Percentiles rank a stretch among this genome's conserved stretches.
Evolutionary conservation across 1,140 invertebrate genomes (phyloP).

Genomic region (Ceratina japonica): DNA sequence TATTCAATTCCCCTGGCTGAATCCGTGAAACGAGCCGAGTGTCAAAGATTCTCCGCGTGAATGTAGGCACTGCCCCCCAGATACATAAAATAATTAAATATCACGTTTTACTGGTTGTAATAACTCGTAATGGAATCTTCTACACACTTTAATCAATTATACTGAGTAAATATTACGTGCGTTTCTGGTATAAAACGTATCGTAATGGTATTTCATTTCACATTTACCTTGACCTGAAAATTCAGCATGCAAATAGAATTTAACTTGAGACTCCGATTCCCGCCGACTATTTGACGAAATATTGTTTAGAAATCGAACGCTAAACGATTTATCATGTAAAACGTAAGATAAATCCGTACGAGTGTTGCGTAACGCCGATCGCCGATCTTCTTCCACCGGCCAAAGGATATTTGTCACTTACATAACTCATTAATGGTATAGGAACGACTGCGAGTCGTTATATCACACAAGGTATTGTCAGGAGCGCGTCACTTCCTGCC

Average conservation of each 20-base stretch:
- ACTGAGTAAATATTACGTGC: too few species aligned
- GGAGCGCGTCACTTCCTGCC: slow-evolving; percentile 32
- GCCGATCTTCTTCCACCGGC: slow-evolving; percentile 34
- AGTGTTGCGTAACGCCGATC: not conserved
- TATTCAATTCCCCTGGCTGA: slow-evolving; percentile 28
- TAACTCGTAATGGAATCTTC: too few species aligned
- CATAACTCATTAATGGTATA: slow-evolving; percentile 23
- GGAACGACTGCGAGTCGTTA: slow-evolving; percentile 1
- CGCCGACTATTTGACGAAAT: not conserved
- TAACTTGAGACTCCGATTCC: not conserved
- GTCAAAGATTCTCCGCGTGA: not conserved
- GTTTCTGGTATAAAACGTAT: too few species aligned
- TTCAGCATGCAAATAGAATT: too few species aligned
- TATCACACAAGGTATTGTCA: slow-evolving; percentile 28
- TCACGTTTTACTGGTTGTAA: too few species aligned
- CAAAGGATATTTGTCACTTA: slow-evolving; percentile 26
- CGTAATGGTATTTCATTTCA: too few species aligned
- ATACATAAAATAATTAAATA: too few species aligned
- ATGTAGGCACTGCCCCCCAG: not conserved
- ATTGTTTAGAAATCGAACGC: not conserved
- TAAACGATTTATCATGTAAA: not conserved
- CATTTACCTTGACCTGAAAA: too few species aligned
- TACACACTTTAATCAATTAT: too few species aligned
- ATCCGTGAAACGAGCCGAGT: not conserved
- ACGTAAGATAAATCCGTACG: not conserved